phyloP scores from a whole-genome alignment of 2,888 invertebrate species.

The Mythimna impura region DNA sequence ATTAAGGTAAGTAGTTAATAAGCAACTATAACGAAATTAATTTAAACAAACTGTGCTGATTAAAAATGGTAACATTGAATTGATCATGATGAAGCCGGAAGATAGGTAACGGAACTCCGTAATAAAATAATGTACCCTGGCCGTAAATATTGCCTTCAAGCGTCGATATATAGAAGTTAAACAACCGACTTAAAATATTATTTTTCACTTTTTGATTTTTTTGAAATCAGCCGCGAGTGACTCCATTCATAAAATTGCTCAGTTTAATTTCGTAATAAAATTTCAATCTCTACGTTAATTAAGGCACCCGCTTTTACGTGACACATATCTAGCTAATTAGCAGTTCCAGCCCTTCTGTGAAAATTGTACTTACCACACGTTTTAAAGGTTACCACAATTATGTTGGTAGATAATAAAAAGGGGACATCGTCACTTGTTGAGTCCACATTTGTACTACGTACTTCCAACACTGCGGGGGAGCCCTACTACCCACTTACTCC shows the following conservation, averaged over 20 bases:
- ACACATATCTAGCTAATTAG: conserved; percentile 16
- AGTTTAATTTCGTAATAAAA: conserved; percentile 25
- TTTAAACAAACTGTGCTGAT: no score
- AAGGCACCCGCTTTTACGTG: conserved; percentile 15
- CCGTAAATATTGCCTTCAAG: no score
- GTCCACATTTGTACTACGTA: background rate
- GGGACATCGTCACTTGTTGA: conserved; percentile 29
- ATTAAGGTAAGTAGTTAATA: no score
- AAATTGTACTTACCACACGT: background rate
- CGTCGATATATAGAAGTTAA: no score
- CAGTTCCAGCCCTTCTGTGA: conserved; percentile 7
- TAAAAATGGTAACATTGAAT: no score
- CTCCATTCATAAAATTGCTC: conserved; percentile 1
- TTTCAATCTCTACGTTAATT: conserved; percentile 15
- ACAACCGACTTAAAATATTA: no score
- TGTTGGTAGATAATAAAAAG: conserved; percentile 32
- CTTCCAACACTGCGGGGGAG: background rate
- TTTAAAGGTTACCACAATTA: conserved; percentile 36
- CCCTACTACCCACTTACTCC: background rate
- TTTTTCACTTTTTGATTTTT: no score
- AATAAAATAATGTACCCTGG: no score
- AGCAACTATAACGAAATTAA: no score
- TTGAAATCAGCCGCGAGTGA: no score
- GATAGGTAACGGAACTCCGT: no score
- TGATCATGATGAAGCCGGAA: no score